Evolutionary conservation across 1,140 invertebrate species (phyloP).

Genomic region (Eurytemora carolleeae): DNA sequence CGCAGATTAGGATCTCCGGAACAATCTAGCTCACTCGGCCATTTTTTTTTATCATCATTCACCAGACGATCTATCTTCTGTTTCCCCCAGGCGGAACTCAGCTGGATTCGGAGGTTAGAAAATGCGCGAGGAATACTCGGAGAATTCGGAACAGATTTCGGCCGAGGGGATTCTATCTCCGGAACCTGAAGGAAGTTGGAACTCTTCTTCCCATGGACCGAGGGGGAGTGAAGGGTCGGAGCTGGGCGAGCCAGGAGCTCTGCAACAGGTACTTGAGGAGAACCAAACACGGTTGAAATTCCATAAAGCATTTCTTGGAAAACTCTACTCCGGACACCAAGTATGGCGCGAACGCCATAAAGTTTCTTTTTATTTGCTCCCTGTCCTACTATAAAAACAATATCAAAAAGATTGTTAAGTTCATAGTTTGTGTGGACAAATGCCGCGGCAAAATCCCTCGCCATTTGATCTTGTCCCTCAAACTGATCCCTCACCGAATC

Average conservation of each 20-base stretch:
- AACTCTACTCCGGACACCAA: conserved; percentile 69
- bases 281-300: conserved; percentile 78
- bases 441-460: conserved; percentile 71
- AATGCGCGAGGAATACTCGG: conserved; percentile 86
- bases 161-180: conserved; percentile 44
- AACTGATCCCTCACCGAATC: conserved; percentile 78
- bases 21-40: neutral
- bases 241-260: conserved; percentile 62
- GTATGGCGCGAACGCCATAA: conserved; percentile 68
- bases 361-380: conserved; percentile 51
- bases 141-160: conserved; percentile 76
- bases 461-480: conserved; percentile 78
- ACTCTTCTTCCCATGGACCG: conserved; percentile 39
- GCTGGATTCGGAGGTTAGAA: conserved; percentile 41
- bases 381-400: conserved; percentile 71
- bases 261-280: conserved; percentile 68
- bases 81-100: neutral
- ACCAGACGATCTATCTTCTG: neutral
- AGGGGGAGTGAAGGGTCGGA: conserved; percentile 56
- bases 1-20: neutral
- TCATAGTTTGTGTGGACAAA: conserved; percentile 46
- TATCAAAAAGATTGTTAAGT: conserved; percentile 60
- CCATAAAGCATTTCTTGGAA: conserved; percentile 89
- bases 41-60: neutral
- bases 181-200: conserved; percentile 65